These are phyloP conservation scores for Triplophysa bombifrons DNA, from an alignment of 2,797 vertebrate genomes.

Conservation along the genomic window DNA sequence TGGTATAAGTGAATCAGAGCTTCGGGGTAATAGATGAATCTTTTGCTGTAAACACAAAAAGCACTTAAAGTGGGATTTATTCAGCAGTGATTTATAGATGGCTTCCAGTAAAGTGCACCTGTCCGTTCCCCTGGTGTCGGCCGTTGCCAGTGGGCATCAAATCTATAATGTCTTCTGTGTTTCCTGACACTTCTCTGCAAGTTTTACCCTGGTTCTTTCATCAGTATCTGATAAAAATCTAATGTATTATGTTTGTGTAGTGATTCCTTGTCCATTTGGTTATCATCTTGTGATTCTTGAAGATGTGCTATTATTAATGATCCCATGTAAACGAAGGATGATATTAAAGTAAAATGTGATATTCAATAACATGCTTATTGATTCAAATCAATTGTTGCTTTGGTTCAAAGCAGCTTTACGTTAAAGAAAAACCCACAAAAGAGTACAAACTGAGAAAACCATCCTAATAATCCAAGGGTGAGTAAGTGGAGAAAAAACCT, in stretches of 20 bases:
- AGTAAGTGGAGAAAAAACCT: no score
- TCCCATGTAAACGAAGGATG: background rate
- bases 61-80: constrained; percentile 26
- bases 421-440: background rate
- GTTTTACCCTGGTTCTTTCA: constrained; percentile 71
- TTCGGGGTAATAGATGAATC: constrained; percentile 10
- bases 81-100: constrained; percentile 24
- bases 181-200: constrained; percentile 69
- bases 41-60: constrained; percentile 25
- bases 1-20: constrained; percentile 13
- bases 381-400: background rate
- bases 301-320: background rate
- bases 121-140: background rate
- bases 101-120: constrained; percentile 11
- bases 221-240: constrained; percentile 64
- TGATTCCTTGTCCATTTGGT: constrained; percentile 14
- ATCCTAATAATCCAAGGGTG: no score
- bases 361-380: background rate
- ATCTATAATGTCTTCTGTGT: constrained; percentile 50
- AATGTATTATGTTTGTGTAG: constrained; percentile 59
- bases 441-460: background rate
- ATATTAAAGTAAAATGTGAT: background rate
- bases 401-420: background rate
- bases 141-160: constrained; percentile 20
- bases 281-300: background rate